phyloP scores from a whole-genome alignment of 2,113 vertebrate genomes.

The Peromyscus polionotus region DNA sequence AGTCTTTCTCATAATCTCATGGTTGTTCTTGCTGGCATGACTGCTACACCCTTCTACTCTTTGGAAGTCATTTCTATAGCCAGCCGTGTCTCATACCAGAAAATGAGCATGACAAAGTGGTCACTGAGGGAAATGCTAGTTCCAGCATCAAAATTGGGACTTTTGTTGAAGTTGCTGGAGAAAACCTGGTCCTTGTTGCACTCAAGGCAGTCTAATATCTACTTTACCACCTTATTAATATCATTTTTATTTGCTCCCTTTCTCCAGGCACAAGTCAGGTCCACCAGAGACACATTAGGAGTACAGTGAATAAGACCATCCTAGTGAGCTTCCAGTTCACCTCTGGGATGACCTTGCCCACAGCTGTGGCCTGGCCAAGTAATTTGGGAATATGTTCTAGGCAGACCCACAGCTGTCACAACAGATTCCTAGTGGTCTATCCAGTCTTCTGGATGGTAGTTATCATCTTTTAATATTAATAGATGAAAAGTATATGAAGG shows the following conservation, averaged over 20 bases:
- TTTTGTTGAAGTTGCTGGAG: neutral
- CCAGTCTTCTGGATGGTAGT: neutral
- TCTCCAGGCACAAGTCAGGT: neutral
- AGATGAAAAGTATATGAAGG: neutral
- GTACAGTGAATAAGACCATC: neutral
- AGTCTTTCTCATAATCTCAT: neutral
- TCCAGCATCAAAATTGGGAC: neutral
- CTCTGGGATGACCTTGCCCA: neutral
- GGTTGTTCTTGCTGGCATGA: neutral
- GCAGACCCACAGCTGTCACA: neutral
- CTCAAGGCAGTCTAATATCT: neutral
- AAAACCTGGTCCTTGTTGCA: neutral
- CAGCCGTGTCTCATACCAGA: neutral
- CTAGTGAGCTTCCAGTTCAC: neutral
- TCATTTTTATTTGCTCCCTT: neutral
- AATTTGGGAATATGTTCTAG: neutral
- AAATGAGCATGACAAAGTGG: neutral
- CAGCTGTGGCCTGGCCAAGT: neutral
- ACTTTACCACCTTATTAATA: neutral
- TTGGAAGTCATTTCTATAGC: neutral
- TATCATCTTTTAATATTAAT: neutral
- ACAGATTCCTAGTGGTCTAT: neutral
- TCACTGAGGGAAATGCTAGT: neutral
- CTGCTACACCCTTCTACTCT: neutral
- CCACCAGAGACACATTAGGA: neutral